Evolutionary conservation across 2,888 invertebrate species (phyloP), one percentile per base, ranked within the genome.

Genomic region (Drosophila anomalipes): DNA sequence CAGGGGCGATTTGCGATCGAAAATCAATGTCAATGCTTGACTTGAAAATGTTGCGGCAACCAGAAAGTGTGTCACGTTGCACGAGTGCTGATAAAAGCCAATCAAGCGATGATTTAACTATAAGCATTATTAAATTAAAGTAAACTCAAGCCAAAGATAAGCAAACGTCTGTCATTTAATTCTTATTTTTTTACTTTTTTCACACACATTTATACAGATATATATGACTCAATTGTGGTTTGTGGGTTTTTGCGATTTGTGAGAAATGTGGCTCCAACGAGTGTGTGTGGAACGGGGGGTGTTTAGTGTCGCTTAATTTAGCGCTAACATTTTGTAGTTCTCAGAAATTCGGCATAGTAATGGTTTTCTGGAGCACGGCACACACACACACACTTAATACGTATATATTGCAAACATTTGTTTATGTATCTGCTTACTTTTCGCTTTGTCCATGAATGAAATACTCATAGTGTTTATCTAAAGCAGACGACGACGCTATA

Each of bases 21-120:
- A 85, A 84, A 89, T 88, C 90, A 86, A 90, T 86, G 89, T 87
- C 86, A 86, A 83, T 83, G 75, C 64, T 80, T 70, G 60, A 54
- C 67, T 65, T 47, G 52, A 56, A 44, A 47, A 26, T 26, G 58
- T 62, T 49, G 51, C 28, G 32, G 41, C n/a, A 26, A 26, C 16
- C 58, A 49, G 32, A 74, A 79, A 77, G 71, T 82, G 79, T 80
- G 82, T 81, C 82, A 80, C 79, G 69, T 39, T 68, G 65, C 65
- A 75, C 70, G 44, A 75, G 63, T 70, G 79, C 70, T 82, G 82
- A 71, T 82, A 76, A 64, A 63, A 66, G 54, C 30, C 66, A 75
- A 75, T 60, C 65, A 68, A 53, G 58, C 69, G 65, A 59, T 81
- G 77, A 77, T 81, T 77, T 57, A 81, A 81, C 77, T 70, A 74